phyloP scores from a whole-genome alignment of 2,888 invertebrate genomes.

The Volucella bombylans region DNA sequence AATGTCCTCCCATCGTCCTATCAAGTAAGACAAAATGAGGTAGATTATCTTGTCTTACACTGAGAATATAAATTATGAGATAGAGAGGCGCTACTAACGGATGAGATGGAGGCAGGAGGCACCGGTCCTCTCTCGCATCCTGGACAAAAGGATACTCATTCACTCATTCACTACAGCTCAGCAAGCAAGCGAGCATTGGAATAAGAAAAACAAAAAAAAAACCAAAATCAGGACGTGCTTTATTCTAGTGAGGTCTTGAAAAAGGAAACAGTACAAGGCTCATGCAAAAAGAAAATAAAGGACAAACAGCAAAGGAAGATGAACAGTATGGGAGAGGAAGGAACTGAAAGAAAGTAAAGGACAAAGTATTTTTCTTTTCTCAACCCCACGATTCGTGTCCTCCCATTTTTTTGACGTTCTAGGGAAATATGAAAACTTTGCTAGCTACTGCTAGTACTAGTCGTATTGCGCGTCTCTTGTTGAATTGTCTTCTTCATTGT shows the following conservation, averaged over 20 bases:
- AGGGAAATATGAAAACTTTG: slow-evolving; percentile 26
- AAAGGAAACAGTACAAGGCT: not conserved
- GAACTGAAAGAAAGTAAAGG: not conserved
- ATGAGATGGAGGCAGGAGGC: too few relatives aligned
- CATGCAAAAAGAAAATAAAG: not conserved
- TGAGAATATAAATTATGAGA: slow-evolving; percentile 67
- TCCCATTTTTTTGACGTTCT: slow-evolving; percentile 16
- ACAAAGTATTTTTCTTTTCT: not conserved
- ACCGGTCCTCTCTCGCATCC: too few relatives aligned
- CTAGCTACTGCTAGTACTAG: not conserved
- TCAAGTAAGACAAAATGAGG: slow-evolving; percentile 65
- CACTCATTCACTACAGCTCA: not conserved
- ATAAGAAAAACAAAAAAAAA: not conserved
- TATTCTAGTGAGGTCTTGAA: slow-evolving; percentile 39
- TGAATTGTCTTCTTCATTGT: too few relatives aligned
- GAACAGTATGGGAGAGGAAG: not conserved
- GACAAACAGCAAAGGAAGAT: not conserved
- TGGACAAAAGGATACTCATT: slow-evolving; percentile 45
- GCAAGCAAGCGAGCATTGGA: too few relatives aligned
- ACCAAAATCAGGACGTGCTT: slow-evolving; percentile 59
- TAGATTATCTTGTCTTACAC: slow-evolving; percentile 70
- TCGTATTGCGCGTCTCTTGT: too few relatives aligned
- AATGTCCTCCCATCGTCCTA: slow-evolving; percentile 45
- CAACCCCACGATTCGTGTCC: not conserved
- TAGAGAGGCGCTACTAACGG: not conserved